Percentiles rank a stretch among this genome's conserved stretches.
These are phyloP conservation scores for Myotis lucifugus DNA, from an alignment of 2,113 vertebrate species.

Conservation along the genomic window DNA sequence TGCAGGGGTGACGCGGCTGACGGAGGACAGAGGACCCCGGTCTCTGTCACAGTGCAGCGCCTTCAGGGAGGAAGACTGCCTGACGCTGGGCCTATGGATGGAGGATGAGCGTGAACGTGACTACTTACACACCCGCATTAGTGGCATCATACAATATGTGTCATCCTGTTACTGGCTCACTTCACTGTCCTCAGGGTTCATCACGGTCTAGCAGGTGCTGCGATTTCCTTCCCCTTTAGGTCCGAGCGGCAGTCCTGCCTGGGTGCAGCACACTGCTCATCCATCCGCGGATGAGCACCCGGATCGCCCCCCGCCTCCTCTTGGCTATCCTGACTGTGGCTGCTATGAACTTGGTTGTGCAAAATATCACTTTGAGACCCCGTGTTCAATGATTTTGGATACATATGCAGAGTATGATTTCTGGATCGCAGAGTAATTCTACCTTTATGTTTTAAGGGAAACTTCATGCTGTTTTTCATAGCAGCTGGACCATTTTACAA, in stretches of 20 bases:
- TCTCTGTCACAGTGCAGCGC: neutral
- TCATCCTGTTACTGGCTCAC: neutral
- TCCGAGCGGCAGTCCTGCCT: neutral
- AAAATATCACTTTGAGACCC: neutral
- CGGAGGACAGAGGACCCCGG: rapidly evolving
- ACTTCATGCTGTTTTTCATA: neutral
- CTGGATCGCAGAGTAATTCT: neutral
- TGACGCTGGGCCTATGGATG: neutral
- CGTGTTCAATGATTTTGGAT: neutral
- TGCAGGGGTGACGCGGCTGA: neutral
- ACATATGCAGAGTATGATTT: neutral
- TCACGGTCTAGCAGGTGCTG: neutral
- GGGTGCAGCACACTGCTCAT: neutral
- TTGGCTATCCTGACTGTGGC: neutral
- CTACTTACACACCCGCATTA: neutral
- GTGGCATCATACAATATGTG: neutral
- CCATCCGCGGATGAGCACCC: neutral
- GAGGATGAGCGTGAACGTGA: neutral
- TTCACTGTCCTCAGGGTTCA: neutral
- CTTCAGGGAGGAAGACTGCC: neutral
- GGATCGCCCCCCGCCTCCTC: neutral
- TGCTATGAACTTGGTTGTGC: too few relatives aligned
- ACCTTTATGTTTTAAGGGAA: neutral
- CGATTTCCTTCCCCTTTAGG: neutral
- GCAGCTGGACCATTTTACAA: neutral